A percentile compares a stretch with the other conserved stretches of the same genome.
Evolutionary conservation across 2,113 vertebrate species (phyloP).

Genomic region (Glaucidium brasilianum): DNA sequence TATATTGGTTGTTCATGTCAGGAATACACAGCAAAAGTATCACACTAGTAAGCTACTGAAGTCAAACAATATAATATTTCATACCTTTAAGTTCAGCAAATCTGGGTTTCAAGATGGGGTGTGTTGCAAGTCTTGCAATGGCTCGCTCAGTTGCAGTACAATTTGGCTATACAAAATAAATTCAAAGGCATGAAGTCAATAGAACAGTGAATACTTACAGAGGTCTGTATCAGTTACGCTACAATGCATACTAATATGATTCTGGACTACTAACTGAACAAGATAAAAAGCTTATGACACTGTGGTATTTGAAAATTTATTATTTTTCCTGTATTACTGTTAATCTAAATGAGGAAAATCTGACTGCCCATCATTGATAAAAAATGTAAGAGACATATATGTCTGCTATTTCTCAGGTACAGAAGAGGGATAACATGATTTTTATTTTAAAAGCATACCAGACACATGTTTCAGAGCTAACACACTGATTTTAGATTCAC

Average conservation of each 20-base stretch:
- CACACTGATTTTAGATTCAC: background rate
- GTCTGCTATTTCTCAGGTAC: background rate
- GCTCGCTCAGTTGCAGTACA: conserved; percentile 82
- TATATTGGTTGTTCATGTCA: background rate
- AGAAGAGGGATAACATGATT: background rate
- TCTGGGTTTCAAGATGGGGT: conserved; percentile 85
- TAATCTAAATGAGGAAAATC: background rate
- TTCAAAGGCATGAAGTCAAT: background rate
- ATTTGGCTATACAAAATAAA: conserved; percentile 68
- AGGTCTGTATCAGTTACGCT: background rate
- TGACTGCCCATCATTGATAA: background rate
- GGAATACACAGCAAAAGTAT: background rate
- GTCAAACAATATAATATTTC: background rate
- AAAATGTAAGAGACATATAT: accelerated
- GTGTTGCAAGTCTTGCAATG: conserved; percentile 83
- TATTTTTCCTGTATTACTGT: background rate
- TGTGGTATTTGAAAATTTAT: background rate
- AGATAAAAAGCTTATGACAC: background rate
- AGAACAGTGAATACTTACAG: background rate
- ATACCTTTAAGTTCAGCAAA: conserved; percentile 83
- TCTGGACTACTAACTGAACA: background rate
- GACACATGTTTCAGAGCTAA: background rate
- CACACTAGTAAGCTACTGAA: background rate
- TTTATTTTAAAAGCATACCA: background rate
- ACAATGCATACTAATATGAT: background rate